Conservation (phyloP, 2,888 invertebrate species). For the Apodemia mormo region DNA sequence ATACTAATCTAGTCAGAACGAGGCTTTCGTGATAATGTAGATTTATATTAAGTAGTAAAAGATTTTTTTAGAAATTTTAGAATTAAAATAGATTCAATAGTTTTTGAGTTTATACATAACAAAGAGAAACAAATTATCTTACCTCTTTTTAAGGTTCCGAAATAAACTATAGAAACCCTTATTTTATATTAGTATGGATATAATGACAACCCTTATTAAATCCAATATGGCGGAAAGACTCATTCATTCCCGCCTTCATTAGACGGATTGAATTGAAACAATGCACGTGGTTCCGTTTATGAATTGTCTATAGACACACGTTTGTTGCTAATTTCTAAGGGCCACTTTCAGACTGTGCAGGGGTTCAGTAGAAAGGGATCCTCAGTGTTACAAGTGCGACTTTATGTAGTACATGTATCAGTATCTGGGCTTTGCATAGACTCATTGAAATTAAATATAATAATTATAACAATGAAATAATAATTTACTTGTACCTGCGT, state of each 20-base stretch:
- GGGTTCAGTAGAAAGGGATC: background rate
- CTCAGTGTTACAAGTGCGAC: background rate
- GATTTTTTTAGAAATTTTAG: too few species aligned
- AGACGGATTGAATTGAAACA: conserved; percentile 64
- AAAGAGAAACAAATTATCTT: too few species aligned
- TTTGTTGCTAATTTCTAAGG: background rate
- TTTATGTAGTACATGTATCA: too few species aligned
- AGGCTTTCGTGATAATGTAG: too few species aligned
- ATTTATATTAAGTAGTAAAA: too few species aligned
- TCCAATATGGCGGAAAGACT: conserved; percentile 50
- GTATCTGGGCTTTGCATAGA: background rate
- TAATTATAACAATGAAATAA: too few species aligned
- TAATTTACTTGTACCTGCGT: too few species aligned
- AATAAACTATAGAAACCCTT: too few species aligned
- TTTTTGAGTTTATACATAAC: too few species aligned
- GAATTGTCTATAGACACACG: conserved; percentile 13
- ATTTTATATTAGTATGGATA: background rate
- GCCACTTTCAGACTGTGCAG: background rate
- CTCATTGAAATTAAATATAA: background rate
- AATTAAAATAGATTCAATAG: too few species aligned
- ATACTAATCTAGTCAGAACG: too few species aligned
- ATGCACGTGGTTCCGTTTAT: conserved; percentile 42
- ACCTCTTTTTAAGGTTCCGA: too few species aligned
- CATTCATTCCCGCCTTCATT: conserved; percentile 60
- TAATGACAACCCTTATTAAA: conserved; percentile 50